Conservation (phyloP, 2,888 invertebrate species). For the Deilephila elpenor region DNA sequence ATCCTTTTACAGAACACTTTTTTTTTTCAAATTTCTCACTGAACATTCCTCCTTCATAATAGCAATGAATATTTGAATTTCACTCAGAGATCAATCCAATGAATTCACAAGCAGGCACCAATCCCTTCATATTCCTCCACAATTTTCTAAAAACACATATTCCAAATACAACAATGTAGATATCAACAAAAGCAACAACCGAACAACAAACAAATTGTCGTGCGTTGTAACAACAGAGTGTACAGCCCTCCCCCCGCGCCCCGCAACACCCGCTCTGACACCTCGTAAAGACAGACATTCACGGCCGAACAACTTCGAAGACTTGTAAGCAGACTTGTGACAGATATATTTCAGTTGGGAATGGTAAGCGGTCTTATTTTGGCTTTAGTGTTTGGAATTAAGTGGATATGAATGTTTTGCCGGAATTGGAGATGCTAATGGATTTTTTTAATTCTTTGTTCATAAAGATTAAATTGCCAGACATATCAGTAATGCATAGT, state of each 20-base stretch:
- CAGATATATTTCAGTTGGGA: neutral
- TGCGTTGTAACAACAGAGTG: slow-evolving; percentile 13
- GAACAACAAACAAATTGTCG: slow-evolving; percentile 29
- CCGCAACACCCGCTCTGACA: slow-evolving; percentile 25
- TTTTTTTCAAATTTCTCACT: too few species aligned
- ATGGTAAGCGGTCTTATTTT: too few species aligned
- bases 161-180: slow-evolving; percentile 24
- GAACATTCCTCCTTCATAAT: too few species aligned
- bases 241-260: neutral
- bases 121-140: neutral
- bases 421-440: too few species aligned
- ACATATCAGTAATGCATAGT: neutral
- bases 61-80: too few species aligned
- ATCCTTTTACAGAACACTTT: too few species aligned
- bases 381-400: too few species aligned
- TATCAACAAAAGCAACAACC: slow-evolving; percentile 16
- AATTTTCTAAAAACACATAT: neutral
- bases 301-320: slow-evolving; percentile 6
- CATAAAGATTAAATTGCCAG: neutral
- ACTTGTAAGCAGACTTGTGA: neutral
- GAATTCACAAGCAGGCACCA: too few species aligned
- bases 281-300: slow-evolving; percentile 25
- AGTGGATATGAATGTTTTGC: too few species aligned
- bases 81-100: too few species aligned
- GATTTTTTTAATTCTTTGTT: neutral